Base-by-base conservation (phyloP, 2,888 invertebrate species). In the Tineola bisselliella region DNA sequence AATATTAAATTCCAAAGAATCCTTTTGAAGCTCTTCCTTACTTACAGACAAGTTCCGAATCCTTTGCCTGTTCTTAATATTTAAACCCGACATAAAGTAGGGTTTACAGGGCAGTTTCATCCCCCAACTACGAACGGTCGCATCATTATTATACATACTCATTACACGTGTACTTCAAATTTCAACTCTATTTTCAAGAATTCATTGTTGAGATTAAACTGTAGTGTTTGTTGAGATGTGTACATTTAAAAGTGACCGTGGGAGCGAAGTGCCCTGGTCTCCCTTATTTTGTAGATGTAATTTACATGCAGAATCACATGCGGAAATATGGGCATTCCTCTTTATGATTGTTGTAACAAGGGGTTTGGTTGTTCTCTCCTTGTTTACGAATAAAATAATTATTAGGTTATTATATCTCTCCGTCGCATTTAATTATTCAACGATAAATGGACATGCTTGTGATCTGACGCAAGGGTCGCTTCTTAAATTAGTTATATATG, bases 301-400 rank as follows among this genome's bases (percentile, higher is more conserved):
- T 86, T 86, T 86, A 84, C 84, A 86, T 86, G 81, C 76, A 75
- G 79, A 86, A 84, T 86, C 80, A 84, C 82, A 77, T 74, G 75
- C 74, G 73, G 74, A 74, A 76, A 79, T 81, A 75, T 74, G 76
- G 73, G 33, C 58, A 58, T 33, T n/a, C 54, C 54, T 54, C 54
- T 58, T 58, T 58, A 58, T 58, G 31, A 58, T 58, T 58, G 31
- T 58, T 31, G 54, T 54, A 33, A 56, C 56, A 56, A 58, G 58
- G 58, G 31, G 13, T 58, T 58, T 58, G 33, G 58, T 33, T 33
- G 54, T 54, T 52, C 43, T 43, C 48, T 48, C 17, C 48, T 48
- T 48, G 48, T 48, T 48, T 17, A 15, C 15, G 48, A 48, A 48
- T 48, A 48, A 48, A 48, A 48, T 48, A 48, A 48, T 48, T 13